These are phyloP conservation scores for Xanthorhoe spadicearia DNA, from an alignment of 2,888 invertebrate genomes.

Conservation along the genomic window DNA sequence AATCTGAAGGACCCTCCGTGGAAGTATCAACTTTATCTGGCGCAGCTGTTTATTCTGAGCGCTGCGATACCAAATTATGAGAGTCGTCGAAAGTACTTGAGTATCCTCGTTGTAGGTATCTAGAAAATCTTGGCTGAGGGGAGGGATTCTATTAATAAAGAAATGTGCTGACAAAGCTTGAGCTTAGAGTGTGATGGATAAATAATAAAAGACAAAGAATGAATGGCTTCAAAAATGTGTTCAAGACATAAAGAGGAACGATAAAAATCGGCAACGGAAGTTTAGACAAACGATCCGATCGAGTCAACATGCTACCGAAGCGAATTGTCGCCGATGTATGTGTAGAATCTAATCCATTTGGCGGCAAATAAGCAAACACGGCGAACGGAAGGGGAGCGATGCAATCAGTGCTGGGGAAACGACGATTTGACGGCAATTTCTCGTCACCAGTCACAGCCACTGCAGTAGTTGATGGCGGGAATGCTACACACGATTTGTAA, in stretches of 20 bases:
- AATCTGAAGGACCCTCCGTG: constrained; percentile 20
- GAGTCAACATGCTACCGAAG: constrained; percentile 22
- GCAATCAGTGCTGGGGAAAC: constrained; percentile 72
- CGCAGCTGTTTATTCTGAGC: constrained; percentile 23
- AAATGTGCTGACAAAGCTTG: constrained; percentile 12
- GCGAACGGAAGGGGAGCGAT: constrained; percentile 60
- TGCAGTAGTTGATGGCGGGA: background rate
- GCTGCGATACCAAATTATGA: constrained; percentile 26
- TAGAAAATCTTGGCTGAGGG: constrained; percentile 20
- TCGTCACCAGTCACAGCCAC: constrained; percentile 46
- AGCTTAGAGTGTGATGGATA: background rate
- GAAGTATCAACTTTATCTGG: background rate
- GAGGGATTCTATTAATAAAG: constrained; percentile 21
- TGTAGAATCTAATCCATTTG: constrained; percentile 53
- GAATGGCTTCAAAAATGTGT: too few relatives aligned
- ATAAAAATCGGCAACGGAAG: background rate
- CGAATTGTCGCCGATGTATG: constrained; percentile 25
- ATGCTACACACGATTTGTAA: background rate
- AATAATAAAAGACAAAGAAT: background rate
- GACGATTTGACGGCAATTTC: constrained; percentile 71
- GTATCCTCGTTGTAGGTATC: constrained; percentile 22
- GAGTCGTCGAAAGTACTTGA: constrained; percentile 19
- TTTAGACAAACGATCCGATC: constrained; percentile 7
- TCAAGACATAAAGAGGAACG: background rate
- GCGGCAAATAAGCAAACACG: constrained; percentile 56